Evolutionary conservation across 2,797 vertebrate species (phyloP).

Genomic region (Phaenicophaeus curvirostris): DNA sequence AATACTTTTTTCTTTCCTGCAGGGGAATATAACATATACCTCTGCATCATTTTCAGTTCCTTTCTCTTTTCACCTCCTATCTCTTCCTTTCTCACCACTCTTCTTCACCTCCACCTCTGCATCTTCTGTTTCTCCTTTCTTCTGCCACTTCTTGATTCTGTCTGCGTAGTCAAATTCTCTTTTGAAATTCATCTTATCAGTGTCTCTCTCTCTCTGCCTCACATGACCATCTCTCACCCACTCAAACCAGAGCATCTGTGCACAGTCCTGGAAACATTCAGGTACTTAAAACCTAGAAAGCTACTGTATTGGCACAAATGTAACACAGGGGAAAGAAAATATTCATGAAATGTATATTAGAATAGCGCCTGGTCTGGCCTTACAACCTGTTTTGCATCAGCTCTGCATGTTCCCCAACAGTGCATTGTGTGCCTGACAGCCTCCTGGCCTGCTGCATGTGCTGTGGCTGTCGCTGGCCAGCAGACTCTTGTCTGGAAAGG

Average conservation of each 20-base stretch:
- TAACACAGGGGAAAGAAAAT: background rate
- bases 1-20: background rate
- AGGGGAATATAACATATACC: slow-evolving; percentile 14
- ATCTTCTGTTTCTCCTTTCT: slow-evolving; percentile 69
- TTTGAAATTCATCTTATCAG: slow-evolving; percentile 28
- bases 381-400: background rate
- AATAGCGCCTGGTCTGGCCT: background rate
- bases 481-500: background rate
- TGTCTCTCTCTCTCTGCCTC: slow-evolving; percentile 46
- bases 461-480: background rate
- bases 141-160: slow-evolving; percentile 41
- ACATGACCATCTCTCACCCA: slow-evolving; percentile 56
- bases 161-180: slow-evolving; percentile 45
- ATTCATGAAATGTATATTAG: background rate
- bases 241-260: slow-evolving; percentile 41
- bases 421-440: background rate
- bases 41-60: slow-evolving; percentile 50
- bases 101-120: slow-evolving; percentile 66
- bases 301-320: background rate
- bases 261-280: slow-evolving; percentile 8
- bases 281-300: slow-evolving; percentile 6
- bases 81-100: slow-evolving; percentile 53
- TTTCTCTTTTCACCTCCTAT: slow-evolving; percentile 58
- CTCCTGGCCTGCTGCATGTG: background rate
- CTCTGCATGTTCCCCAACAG: background rate